Conservation (phyloP, 2,797 vertebrate species). For the Fratercula arctica region DNA sequence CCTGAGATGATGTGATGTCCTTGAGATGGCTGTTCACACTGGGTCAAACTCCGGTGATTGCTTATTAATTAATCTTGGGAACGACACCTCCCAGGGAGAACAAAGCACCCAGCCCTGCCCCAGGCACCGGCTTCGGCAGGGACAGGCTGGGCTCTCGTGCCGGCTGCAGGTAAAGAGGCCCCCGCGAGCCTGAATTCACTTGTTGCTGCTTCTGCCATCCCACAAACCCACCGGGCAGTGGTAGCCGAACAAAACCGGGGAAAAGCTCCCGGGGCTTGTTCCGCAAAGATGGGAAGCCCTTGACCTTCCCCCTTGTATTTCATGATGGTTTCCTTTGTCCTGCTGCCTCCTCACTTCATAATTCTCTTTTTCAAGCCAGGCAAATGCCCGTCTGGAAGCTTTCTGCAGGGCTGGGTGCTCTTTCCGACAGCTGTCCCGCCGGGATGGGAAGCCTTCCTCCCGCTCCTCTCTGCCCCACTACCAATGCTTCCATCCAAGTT, state of each 20-base stretch:
- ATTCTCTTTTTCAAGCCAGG: background rate
- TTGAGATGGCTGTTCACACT: rapidly evolving
- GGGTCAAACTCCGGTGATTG: background rate
- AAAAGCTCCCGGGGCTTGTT: background rate
- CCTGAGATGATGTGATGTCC: rapidly evolving
- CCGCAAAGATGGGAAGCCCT: background rate
- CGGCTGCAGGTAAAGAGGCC: background rate
- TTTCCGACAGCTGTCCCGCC: rapidly evolving
- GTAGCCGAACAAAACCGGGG: rapidly evolving
- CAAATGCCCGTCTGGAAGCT: background rate
- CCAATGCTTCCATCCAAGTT: rapidly evolving
- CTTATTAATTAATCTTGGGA: background rate
- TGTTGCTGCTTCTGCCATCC: rapidly evolving
- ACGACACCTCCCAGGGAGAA: background rate
- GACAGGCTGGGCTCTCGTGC: rapidly evolving
- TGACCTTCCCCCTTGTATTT: background rate
- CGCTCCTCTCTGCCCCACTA: background rate
- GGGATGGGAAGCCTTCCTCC: background rate
- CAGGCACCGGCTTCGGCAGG: rapidly evolving
- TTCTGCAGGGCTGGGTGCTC: background rate
- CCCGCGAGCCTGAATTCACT: background rate
- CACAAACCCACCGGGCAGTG: background rate
- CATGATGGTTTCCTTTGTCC: background rate
- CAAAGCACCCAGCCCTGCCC: background rate
- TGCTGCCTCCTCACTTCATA: background rate